Base-by-base conservation (phyloP, 2,888 invertebrate genomes). In the Pocota personata region DNA sequence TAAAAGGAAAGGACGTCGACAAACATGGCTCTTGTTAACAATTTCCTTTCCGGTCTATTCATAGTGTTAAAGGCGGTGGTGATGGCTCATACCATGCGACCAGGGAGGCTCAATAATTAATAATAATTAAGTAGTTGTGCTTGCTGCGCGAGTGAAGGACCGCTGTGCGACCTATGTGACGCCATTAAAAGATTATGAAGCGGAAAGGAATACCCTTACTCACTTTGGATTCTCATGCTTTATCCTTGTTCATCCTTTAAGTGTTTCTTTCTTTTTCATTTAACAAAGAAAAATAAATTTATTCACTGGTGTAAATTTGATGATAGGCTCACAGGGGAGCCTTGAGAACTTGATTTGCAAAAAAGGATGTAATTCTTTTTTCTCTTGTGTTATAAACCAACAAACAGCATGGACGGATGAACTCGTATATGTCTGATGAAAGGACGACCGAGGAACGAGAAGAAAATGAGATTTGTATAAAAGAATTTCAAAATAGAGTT, bases 261-360 rank as follows among this genome's bases (percentile, higher is more conserved):
- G 30, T 27, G 19, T 21, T 37, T 37, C 12, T 4, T 35, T 32
- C 4, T 37, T 50, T 60, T 58, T 50, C 60, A 10, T 48, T 19
- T 30, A 14, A 6, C 37, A 55, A 27, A 64, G 21, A n/a, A 21
- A 52, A 60, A 32, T 19, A 62, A 69, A 69, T 52, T 69, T 46
- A 64, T 62, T 82, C 60, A 80, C 67, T 69, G 62, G 75, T 62
- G 75, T 69, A 75, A 82, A 82, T 69, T 75, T 82, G 69, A 82
- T 75, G 75, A 75, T 82, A 75, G 75, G 67, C 75, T 67, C 73
- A 55, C 60, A 32, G 73, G 52, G 66, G 67, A 73, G 40, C 69
- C 69, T 78, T 62, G 75, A 69, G 69, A 62, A 62, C 46, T 73
- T 75, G 75, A 75, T 69, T 82, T 75, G 8, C 67, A 55, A 48